Percentiles rank a stretch among this genome's conserved stretches.
phyloP scores from a whole-genome alignment of 2,113 vertebrate species.

The Microtus montanus region DNA sequence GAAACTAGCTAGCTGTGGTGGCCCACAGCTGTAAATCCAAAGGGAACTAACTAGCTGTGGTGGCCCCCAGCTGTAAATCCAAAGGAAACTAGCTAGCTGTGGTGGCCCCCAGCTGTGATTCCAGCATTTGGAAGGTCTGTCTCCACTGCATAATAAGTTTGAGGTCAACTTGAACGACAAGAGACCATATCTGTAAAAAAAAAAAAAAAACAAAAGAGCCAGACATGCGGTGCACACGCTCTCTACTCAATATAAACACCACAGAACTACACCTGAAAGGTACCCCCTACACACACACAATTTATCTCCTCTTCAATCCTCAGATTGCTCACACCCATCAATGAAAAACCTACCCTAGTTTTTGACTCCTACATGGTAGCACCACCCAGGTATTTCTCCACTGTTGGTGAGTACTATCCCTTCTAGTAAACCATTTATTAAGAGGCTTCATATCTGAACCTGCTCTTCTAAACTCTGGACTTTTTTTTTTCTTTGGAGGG shows the following conservation, averaged over 20 bases:
- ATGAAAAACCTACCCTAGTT: constrained; percentile 17
- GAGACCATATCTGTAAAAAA: background rate
- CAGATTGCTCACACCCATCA: background rate
- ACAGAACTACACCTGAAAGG: background rate
- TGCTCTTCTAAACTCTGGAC: background rate
- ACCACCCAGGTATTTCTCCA: background rate
- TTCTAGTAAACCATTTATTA: background rate
- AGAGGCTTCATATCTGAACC: background rate
- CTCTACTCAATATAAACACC: background rate
- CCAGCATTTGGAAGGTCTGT: background rate
- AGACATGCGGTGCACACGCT: background rate
- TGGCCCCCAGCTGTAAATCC: background rate
- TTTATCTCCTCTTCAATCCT: background rate
- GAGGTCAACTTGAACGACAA: background rate
- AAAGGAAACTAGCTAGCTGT: background rate
- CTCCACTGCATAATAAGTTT: background rate
- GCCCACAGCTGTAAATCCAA: background rate
- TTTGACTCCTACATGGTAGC: background rate
- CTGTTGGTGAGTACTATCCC: background rate
- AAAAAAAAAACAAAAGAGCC: background rate
- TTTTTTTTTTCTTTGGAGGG: background rate
- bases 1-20: background rate
- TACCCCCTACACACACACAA: background rate
- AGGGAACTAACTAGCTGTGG: background rate
- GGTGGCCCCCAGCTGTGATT: background rate